phyloP scores from a whole-genome alignment of 2,888 invertebrate species.

The Pyrrhia umbra region DNA sequence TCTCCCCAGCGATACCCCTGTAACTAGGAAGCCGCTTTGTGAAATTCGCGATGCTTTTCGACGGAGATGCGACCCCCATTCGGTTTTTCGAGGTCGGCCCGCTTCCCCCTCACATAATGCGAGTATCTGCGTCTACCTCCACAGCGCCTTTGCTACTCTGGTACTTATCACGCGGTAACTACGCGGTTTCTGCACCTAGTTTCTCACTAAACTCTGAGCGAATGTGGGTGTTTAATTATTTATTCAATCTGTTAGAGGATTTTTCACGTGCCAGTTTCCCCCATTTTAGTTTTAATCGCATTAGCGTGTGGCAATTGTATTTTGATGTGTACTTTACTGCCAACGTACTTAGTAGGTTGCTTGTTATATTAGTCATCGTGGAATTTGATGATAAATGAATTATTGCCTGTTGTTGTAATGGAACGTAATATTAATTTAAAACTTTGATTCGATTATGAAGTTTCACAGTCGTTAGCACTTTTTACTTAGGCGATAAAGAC shows the following conservation, averaged over 20 bases:
- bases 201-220: slow-evolving; percentile 71
- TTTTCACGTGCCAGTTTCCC: slow-evolving; percentile 63
- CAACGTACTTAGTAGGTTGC: slow-evolving; percentile 24
- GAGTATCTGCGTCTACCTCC: slow-evolving; percentile 68
- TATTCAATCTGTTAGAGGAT: slow-evolving; percentile 76
- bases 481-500: slow-evolving; percentile 1
- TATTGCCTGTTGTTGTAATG: slow-evolving; percentile 38
- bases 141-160: slow-evolving; percentile 65
- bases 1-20: slow-evolving; percentile 78
- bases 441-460: slow-evolving; percentile 20
- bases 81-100: slow-evolving; percentile 87
- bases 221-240: slow-evolving; percentile 82
- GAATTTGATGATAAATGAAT: slow-evolving; percentile 51
- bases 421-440: slow-evolving; percentile 33
- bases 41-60: slow-evolving; percentile 87
- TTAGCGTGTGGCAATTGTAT: slow-evolving; percentile 54
- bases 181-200: slow-evolving; percentile 81
- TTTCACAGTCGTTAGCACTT: slow-evolving; percentile 11
- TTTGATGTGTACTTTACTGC: slow-evolving; percentile 35
- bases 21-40: slow-evolving; percentile 87
- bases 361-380: slow-evolving; percentile 42
- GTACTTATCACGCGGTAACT: slow-evolving; percentile 70
- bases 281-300: slow-evolving; percentile 64
- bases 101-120: slow-evolving; percentile 76
- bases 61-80: slow-evolving; percentile 81